Conservation (phyloP, 1,140 invertebrate genomes). For the Ceratina australensis region DNA sequence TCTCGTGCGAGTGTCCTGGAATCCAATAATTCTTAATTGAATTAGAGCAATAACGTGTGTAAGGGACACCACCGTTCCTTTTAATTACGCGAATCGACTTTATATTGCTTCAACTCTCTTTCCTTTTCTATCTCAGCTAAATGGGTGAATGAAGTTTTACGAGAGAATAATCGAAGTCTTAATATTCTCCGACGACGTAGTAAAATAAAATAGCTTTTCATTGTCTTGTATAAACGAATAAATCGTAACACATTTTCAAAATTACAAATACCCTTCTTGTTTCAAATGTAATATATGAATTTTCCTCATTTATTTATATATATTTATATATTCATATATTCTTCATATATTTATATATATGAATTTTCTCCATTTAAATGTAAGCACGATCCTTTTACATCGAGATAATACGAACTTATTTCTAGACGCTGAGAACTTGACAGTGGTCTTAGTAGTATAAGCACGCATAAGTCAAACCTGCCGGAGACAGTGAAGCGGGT, state of each 20-base stretch:
- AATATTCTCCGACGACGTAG: not conserved
- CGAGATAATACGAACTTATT: no score
- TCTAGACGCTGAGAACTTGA: no score
- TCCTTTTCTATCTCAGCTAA: not conserved
- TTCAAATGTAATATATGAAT: no score
- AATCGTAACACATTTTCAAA: no score
- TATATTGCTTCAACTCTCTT: not conserved
- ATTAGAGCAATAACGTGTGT: constrained; percentile 36
- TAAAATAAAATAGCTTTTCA: no score
- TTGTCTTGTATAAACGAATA: no score
- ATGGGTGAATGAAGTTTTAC: not conserved
- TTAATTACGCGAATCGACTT: constrained; percentile 14
- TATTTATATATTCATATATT: no score
- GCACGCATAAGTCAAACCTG: constrained; percentile 17
- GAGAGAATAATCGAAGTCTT: not conserved
- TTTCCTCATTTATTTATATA: no score
- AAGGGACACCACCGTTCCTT: not conserved
- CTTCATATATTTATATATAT: no score
- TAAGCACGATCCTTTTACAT: no score
- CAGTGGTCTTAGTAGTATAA: constrained; percentile 21
- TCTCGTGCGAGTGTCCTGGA: constrained; percentile 11
- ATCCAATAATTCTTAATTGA: constrained; percentile 53
- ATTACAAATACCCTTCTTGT: no score
- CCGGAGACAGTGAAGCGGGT: constrained; percentile 32
- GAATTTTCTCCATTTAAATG: no score